These are phyloP conservation scores for Rissa tridactyla DNA, from an alignment of 2,113 vertebrate species.

Conservation along the genomic window DNA sequence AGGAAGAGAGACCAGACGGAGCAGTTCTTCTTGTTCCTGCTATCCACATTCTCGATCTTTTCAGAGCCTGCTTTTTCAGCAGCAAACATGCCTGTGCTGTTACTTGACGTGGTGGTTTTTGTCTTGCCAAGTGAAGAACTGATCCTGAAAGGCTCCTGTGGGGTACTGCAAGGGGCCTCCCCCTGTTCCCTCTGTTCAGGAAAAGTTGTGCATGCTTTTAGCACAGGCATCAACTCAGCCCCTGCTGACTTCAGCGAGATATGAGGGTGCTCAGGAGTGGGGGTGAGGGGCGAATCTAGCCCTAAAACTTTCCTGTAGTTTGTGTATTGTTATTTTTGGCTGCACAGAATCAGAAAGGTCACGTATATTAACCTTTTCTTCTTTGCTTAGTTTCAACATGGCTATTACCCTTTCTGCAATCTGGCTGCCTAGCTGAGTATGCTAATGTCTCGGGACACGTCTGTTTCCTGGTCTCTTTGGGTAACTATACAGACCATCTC, in stretches of 20 bases:
- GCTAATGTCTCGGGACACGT: not conserved
- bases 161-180: not conserved
- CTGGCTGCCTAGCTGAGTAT: not conserved
- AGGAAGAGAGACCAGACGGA: constrained; percentile 41
- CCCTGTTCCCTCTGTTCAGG: not conserved
- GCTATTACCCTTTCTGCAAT: not conserved
- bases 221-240: not conserved
- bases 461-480: not conserved
- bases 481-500: not conserved
- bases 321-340: not conserved
- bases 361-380: not conserved
- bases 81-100: not conserved
- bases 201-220: not conserved
- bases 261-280: not conserved
- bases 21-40: constrained; percentile 60
- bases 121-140: not conserved
- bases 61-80: constrained; percentile 27
- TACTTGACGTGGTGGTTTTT: not conserved
- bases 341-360: not conserved
- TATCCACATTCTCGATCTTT: not conserved
- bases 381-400: not conserved
- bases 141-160: not conserved
- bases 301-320: not conserved
- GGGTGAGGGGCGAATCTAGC: too few relatives aligned
- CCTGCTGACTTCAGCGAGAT: not conserved